Conservation (phyloP, 2,888 invertebrate species). For the Cataglyphis livida region DNA sequence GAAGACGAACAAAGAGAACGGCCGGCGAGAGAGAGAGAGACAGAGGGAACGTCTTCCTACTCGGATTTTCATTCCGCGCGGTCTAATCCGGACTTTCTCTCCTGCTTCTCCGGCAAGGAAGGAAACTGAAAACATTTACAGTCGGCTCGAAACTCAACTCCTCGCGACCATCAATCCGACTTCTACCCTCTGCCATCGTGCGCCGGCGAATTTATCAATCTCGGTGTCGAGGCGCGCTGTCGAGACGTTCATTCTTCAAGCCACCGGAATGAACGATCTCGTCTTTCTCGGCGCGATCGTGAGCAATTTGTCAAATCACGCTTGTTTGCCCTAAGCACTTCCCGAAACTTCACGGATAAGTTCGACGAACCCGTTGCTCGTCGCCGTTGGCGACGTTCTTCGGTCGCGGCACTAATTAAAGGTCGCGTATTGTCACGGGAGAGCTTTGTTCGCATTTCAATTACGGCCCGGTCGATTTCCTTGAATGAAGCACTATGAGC, state of each 20-base stretch:
- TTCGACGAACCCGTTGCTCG: slow-evolving; percentile 10
- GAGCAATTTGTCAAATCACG: slow-evolving; percentile 69
- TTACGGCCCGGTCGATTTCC: slow-evolving; percentile 65
- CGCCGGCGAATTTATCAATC: slow-evolving; percentile 60
- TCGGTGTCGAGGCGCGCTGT: slow-evolving; percentile 33
- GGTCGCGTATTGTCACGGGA: slow-evolving; percentile 63
- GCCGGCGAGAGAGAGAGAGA: neutral
- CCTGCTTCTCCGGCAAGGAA: neutral
- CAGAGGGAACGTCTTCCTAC: neutral
- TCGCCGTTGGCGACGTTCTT: slow-evolving; percentile 30
- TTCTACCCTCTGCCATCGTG: slow-evolving; percentile 54
- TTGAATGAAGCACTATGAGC: slow-evolving; percentile 51
- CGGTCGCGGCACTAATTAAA: slow-evolving; percentile 68
- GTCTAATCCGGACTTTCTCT: slow-evolving; percentile 36
- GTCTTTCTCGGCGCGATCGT: slow-evolving; percentile 31
- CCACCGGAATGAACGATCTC: slow-evolving; percentile 57
- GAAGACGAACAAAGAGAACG: slow-evolving; percentile 60
- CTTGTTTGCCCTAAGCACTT: slow-evolving; percentile 60
- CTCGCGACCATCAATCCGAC: slow-evolving; percentile 44
- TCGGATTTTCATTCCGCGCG: slow-evolving; percentile 41
- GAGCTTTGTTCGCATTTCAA: slow-evolving; percentile 66
- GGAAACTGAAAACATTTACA: slow-evolving; percentile 56
- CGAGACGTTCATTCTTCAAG: slow-evolving; percentile 48
- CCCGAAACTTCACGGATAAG: slow-evolving; percentile 46
- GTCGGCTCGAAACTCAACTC: slow-evolving; percentile 57